phyloP scores from a whole-genome alignment of 2,113 vertebrate genomes.

The Xyrauchen texanus region DNA sequence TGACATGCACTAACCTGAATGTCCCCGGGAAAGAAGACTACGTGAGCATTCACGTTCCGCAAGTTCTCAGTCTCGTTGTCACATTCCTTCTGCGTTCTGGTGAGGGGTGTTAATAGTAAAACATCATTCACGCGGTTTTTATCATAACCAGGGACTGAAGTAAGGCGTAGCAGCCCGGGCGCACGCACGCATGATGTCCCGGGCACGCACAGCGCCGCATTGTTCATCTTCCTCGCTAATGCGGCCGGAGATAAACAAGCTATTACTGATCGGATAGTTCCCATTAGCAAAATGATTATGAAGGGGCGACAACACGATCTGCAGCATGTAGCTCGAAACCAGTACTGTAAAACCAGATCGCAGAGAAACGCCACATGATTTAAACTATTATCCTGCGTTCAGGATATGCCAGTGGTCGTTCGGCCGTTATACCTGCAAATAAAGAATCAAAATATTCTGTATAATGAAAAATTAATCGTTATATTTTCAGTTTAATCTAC shows the following conservation, averaged over 20 bases:
- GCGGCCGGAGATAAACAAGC: slow-evolving; percentile 49
- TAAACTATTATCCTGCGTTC: not conserved
- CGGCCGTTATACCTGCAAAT: not conserved
- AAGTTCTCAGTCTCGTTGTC: slow-evolving; percentile 16
- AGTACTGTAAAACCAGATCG: not conserved
- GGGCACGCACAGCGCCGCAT: slow-evolving; percentile 47
- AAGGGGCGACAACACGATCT: not conserved
- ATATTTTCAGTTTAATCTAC: not conserved
- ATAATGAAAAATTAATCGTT: not conserved
- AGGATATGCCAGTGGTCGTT: not conserved
- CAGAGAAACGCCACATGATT: not conserved
- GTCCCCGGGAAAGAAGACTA: slow-evolving; percentile 92
- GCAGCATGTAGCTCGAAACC: not conserved
- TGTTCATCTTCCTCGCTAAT: slow-evolving; percentile 70
- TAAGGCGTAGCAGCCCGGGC: slow-evolving; percentile 67
- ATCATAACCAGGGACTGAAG: slow-evolving; percentile 75
- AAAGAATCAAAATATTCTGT: not conserved
- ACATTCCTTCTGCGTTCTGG: slow-evolving; percentile 27
- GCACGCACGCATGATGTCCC: slow-evolving; percentile 26
- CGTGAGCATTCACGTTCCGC: slow-evolving; percentile 68
- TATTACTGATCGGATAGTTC: slow-evolving; percentile 16
- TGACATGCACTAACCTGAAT: slow-evolving; percentile 80
- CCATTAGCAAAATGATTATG: slow-evolving; percentile 28
- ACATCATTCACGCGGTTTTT: slow-evolving; percentile 80
- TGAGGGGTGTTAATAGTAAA: slow-evolving; percentile 72